phyloP scores from a whole-genome alignment of 2,888 invertebrate species.

The Rhagonycha fulva region DNA sequence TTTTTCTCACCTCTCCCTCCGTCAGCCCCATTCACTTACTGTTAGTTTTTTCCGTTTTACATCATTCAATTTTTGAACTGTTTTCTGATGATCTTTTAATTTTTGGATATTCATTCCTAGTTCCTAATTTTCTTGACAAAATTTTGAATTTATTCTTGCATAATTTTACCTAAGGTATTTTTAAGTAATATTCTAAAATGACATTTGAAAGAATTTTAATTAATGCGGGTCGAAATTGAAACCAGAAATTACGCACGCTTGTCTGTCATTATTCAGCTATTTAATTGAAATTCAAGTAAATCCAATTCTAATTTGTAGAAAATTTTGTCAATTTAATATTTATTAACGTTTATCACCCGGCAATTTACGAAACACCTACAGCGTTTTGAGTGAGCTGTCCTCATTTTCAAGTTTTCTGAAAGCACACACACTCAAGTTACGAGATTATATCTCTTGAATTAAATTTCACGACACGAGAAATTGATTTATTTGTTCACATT shows the following conservation, averaged over 20 bases:
- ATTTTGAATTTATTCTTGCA: too few relatives aligned
- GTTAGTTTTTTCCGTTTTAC: too few relatives aligned
- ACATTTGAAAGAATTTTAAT: neutral
- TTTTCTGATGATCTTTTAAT: too few relatives aligned
- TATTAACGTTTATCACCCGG: neutral
- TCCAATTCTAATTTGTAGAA: neutral
- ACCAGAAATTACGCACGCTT: neutral
- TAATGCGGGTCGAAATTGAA: neutral
- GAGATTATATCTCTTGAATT: constrained; percentile 17
- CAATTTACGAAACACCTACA: constrained; percentile 4
- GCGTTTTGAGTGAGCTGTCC: constrained; percentile 9
- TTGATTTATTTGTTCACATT: neutral
- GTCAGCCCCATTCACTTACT: too few relatives aligned
- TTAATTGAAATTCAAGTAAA: neutral
- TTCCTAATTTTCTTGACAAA: too few relatives aligned
- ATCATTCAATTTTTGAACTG: too few relatives aligned
- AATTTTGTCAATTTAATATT: neutral
- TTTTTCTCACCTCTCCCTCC: too few relatives aligned
- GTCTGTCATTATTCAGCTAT: neutral
- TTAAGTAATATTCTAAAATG: neutral
- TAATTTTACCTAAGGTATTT: neutral
- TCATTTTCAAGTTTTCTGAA: constrained; percentile 4
- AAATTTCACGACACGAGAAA: constrained; percentile 8
- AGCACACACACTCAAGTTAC: constrained; percentile 1
- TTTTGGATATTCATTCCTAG: too few relatives aligned